phyloP scores from a whole-genome alignment of 2,113 vertebrate species.

The Chelonoidis abingdonii region DNA sequence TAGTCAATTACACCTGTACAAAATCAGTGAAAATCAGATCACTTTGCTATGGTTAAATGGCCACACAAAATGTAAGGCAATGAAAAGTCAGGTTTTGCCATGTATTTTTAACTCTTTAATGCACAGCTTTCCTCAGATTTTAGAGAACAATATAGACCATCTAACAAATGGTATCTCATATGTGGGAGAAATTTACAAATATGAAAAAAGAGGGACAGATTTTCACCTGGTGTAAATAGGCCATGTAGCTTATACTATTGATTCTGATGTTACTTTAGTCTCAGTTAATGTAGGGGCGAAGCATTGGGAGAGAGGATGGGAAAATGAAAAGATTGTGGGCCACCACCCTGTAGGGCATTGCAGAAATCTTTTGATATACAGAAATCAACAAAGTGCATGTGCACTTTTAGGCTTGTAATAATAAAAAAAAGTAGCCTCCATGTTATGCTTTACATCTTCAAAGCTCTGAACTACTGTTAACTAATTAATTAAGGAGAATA shows the following conservation, averaged over 20 bases:
- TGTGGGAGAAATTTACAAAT: fast-evolving
- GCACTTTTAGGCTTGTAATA: background rate
- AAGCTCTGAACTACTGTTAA: fast-evolving
- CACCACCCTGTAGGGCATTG: fast-evolving
- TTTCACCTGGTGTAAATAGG: background rate
- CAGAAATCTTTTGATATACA: background rate
- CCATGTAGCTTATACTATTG: background rate
- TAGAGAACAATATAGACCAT: fast-evolving
- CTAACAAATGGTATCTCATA: fast-evolving
- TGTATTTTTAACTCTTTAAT: background rate
- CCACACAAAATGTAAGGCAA: background rate
- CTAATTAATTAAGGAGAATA: constrained; percentile 39
- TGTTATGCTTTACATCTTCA: background rate
- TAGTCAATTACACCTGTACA: background rate
- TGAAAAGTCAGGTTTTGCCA: background rate
- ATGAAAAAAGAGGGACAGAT: background rate
- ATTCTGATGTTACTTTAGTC: fast-evolving
- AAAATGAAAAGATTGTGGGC: background rate
- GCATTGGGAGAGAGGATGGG: background rate
- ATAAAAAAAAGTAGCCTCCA: background rate
- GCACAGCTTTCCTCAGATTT: background rate
- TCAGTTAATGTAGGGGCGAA: background rate
- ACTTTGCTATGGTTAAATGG: background rate
- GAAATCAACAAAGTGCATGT: fast-evolving
- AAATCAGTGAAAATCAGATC: background rate